Evolutionary conservation across 2,113 vertebrate species (phyloP).

Genomic region (Phalacrocorax brasilianus): DNA sequence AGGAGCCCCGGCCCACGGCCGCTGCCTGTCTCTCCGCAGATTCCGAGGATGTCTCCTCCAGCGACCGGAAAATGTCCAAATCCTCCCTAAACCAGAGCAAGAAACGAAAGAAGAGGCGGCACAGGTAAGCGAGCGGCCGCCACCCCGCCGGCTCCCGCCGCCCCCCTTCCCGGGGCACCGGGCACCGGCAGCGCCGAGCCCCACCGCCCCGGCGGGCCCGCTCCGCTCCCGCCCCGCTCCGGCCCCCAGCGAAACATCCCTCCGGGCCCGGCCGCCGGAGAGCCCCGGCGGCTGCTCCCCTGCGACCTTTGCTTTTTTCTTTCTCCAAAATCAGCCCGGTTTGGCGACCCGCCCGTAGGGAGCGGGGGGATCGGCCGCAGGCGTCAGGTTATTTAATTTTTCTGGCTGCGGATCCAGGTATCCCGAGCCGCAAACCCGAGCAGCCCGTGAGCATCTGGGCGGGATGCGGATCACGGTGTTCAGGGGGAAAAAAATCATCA

Average conservation of each 20-base stretch:
- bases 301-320: neutral
- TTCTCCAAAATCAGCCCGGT: neutral
- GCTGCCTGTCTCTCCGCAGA: constrained; percentile 75
- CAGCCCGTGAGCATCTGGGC: neutral
- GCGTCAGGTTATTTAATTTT: neutral
- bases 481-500: neutral
- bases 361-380: neutral
- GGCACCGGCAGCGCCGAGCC: neutral
- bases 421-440: neutral
- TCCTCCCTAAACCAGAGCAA: constrained; percentile 92
- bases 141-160: neutral
- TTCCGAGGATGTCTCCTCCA: constrained; percentile 96
- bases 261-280: neutral
- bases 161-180: neutral
- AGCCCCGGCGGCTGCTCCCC: neutral
- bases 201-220: neutral
- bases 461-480: neutral
- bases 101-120: constrained; percentile 96
- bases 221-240: neutral
- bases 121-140: constrained; percentile 80
- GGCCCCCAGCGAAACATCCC: neutral
- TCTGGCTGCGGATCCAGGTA: neutral
- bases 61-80: constrained; percentile 91
- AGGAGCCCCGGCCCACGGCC: neutral
- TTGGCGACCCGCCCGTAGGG: neutral